Conservation (phyloP, 1,140 invertebrate genomes). For the Bradysia coprophila region DNA sequence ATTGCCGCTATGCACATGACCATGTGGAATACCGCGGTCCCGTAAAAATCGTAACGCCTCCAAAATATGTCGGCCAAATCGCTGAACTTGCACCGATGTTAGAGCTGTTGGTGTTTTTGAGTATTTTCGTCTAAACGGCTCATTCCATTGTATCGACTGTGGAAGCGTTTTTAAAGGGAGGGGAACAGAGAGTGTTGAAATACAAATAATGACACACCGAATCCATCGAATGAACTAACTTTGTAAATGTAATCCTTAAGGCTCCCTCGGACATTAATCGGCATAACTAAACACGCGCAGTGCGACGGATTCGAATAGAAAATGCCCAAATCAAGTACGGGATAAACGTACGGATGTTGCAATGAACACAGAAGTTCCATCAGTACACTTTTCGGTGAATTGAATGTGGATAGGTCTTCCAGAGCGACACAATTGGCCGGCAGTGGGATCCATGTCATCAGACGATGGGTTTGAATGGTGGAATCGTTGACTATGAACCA, state of each 20-base stretch:
- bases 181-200: background rate
- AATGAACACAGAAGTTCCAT: conserved; percentile 58
- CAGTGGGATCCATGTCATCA: background rate
- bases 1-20: background rate
- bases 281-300: background rate
- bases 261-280: background rate
- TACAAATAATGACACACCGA: background rate
- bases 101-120: background rate
- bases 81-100: background rate
- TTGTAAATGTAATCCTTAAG: background rate
- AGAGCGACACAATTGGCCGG: background rate
- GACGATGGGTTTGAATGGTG: background rate
- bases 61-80: background rate
- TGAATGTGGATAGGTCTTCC: background rate
- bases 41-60: background rate
- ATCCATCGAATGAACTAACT: background rate
- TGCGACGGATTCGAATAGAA: background rate
- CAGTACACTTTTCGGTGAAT: conserved; percentile 27
- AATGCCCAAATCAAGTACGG: background rate
- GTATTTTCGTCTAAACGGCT: background rate
- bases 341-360: conserved; percentile 75
- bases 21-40: background rate
- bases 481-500: background rate
- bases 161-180: background rate
- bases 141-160: background rate